Evolutionary conservation across 2,113 vertebrate species (phyloP).

Genomic region (Phylloscopus trochilus): DNA sequence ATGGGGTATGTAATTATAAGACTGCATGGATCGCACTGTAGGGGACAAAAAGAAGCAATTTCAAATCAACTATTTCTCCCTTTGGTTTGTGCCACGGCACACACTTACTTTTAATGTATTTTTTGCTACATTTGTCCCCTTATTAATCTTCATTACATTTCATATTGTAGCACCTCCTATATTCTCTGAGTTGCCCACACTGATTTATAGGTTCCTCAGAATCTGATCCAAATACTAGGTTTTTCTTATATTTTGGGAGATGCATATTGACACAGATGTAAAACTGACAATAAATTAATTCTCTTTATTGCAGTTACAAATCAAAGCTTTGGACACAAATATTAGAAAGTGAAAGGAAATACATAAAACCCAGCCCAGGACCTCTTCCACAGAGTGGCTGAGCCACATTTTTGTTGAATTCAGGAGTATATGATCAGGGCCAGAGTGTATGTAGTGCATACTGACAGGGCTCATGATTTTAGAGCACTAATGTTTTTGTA

Average conservation of each 20-base stretch:
- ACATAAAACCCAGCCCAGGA: not conserved
- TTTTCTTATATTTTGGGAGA: not conserved
- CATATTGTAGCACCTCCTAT: accelerated
- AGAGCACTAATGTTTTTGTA: not conserved
- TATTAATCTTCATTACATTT: not conserved
- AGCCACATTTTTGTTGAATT: not conserved
- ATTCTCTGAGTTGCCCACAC: not conserved
- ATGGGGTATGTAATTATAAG: not conserved
- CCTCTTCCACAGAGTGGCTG: not conserved
- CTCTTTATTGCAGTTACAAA: not conserved
- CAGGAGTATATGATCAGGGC: not conserved
- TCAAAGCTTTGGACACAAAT: not conserved
- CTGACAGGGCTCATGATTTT: not conserved
- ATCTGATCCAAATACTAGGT: not conserved
- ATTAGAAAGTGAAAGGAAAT: not conserved
- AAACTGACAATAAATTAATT: not conserved
- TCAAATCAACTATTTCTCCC: not conserved
- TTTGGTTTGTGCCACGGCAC: not conserved
- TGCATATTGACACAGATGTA: not conserved
- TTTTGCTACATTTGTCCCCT: not conserved
- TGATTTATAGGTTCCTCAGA: not conserved
- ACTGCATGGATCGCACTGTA: not conserved
- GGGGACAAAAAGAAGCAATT: not conserved
- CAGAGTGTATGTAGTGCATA: not conserved
- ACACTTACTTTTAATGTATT: not conserved